phyloP scores from a whole-genome alignment of 2,888 invertebrate species.

The Harpalus rufipes region DNA sequence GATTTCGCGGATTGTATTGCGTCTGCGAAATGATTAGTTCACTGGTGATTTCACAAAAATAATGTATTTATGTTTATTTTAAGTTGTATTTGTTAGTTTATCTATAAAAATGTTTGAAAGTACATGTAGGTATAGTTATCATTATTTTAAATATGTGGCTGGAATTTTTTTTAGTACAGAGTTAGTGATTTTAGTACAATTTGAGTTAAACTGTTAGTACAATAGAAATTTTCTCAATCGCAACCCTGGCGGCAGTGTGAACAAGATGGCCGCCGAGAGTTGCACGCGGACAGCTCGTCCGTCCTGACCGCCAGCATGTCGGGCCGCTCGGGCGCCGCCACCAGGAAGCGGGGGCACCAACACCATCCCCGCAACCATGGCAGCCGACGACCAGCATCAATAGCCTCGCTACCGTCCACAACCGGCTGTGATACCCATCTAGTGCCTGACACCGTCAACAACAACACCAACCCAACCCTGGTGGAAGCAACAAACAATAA shows the following conservation, averaged over 20 bases:
- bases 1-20: no score
- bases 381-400: conserved; percentile 74
- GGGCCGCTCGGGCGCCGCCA: conserved; percentile 81
- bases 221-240: no score
- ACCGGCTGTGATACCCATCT: conserved; percentile 58
- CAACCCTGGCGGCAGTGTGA: conserved; percentile 77
- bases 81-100: no score
- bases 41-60: no score
- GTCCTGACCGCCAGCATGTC: conserved; percentile 77
- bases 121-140: no score
- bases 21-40: no score
- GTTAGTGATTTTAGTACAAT: no score
- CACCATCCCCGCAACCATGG: conserved; percentile 85
- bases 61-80: no score
- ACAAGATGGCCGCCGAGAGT: conserved; percentile 82
- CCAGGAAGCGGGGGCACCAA: conserved; percentile 86
- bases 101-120: no score
- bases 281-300: conserved; percentile 74
- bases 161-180: no score
- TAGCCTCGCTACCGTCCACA: conserved; percentile 71
- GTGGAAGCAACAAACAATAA: conserved; percentile 66
- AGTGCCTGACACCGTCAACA: conserved; percentile 54
- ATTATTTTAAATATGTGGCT: no score
- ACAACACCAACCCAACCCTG: conserved; percentile 17
- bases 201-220: no score